Percentiles rank a stretch among this genome's conserved stretches.
phyloP scores from a whole-genome alignment of 2,888 invertebrate species.

The Atethmia centrago region DNA sequence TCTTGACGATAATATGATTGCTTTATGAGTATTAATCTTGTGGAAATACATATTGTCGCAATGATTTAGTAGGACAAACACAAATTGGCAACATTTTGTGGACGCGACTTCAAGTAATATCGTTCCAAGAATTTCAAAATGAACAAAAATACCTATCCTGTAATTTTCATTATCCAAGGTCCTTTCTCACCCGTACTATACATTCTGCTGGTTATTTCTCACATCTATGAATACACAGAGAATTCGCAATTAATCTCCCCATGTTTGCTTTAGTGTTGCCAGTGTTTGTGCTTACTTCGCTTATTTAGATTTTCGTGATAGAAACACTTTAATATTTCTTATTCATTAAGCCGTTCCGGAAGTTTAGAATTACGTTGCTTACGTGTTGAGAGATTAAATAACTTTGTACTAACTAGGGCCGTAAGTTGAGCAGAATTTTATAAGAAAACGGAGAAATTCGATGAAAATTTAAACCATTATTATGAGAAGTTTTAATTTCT shows the following conservation, averaged over 20 bases:
- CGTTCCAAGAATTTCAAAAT: neutral
- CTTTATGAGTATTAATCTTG: neutral
- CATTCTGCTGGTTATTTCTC: slow-evolving; percentile 53
- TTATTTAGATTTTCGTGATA: slow-evolving; percentile 62
- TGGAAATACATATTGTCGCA: neutral
- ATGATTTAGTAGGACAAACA: neutral
- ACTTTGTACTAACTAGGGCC: slow-evolving; percentile 46
- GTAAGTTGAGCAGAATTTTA: slow-evolving; percentile 50
- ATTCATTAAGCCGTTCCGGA: slow-evolving; percentile 47
- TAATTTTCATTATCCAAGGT: slow-evolving; percentile 11
- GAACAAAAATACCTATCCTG: slow-evolving; percentile 7
- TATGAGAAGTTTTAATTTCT: slow-evolving; percentile 49
- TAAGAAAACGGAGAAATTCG: slow-evolving; percentile 28
- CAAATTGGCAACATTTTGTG: neutral
- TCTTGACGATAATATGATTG: neutral
- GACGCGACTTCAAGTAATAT: neutral
- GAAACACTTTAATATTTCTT: slow-evolving; percentile 57
- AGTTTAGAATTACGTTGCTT: slow-evolving; percentile 48
- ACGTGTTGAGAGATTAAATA: slow-evolving; percentile 60
- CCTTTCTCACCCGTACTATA: slow-evolving; percentile 37
- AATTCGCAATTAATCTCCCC: slow-evolving; percentile 73
- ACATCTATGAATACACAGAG: slow-evolving; percentile 62
- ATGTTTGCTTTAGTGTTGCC: slow-evolving; percentile 64
- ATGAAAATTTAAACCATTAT: slow-evolving; percentile 47
- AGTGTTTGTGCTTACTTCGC: slow-evolving; percentile 52